Evolutionary conservation across 2,888 invertebrate species (phyloP), one percentile per base, ranked within the genome.

Genomic region (Alsophila aescularia): DNA sequence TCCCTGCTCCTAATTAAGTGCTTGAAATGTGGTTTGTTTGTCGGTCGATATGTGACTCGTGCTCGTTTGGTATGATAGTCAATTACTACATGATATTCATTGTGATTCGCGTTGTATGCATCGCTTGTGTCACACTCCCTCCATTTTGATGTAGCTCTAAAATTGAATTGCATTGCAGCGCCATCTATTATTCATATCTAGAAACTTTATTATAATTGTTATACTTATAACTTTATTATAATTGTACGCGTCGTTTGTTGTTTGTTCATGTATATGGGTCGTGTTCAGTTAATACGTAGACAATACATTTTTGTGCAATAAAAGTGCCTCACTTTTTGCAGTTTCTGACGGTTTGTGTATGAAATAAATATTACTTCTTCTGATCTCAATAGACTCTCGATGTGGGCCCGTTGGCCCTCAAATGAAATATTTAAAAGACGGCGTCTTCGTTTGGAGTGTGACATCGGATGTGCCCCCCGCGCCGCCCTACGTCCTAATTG

Each of bases 41-140:
- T 56, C 47, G 58, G 51, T 49, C 50, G 52, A 48, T n/a, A n/a
- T n/a, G 67, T 65, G 66, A 58, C 43, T 70, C 67, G 70, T 70
- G 72, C 75, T 70, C n/a, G 76, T 73, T 71, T 74, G 78, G 74
- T 73, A 75, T 81, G 80, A 83, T 87, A 85, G 90, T 90, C 90
- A 90, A 90, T 90, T 90, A 90, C 85, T 90, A 83, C 82, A 5
- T 24, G 24, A 24, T 24, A 24, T 24, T 24, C 24, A 75, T 70
- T 67, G 60, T 62, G 52, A 53, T 61, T 62, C 59, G 59, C 54
- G 27, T 36, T 61, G 36, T 62, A 57, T 53, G 71, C 66, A 39
- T 48, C 71, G 75, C 64, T 72, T 72, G 61, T 70, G 79, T 70
- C 81, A 73, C 75, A 68, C 67, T 66, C 58, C 32, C 37, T 35